Evolutionary conservation across 2,888 invertebrate genomes (phyloP), one percentile per base, ranked within the genome.

Genomic region (Pardosa pseudoannulata): DNA sequence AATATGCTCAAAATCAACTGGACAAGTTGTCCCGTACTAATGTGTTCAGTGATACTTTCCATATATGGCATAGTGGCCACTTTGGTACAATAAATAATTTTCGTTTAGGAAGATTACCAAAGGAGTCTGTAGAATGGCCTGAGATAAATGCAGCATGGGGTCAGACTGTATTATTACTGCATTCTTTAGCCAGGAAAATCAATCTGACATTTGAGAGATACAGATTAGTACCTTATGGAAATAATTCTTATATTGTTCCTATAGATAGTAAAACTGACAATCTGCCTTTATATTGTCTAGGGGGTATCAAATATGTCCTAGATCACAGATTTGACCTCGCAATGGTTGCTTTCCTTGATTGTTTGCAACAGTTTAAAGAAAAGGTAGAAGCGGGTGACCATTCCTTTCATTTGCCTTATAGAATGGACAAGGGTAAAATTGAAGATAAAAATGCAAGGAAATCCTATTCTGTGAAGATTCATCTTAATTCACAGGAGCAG

Each of bases 91-190:
- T 99, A 89, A 99, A 99, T 91, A 98, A 97, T 90, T 98, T 99
- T 91, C 94, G 98, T 87, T 93, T 99, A 31, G 99, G 99, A 0
- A 93, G 99, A 64, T 92, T 99, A 88, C 98, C 98, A 0, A 96
- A 96, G 46, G 96, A 95, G 0, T 96, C 97, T 0, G 93, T 99
- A 0, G 98, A 98, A 90, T 99, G 99, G 99, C 95, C 96, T 0
- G 99, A 99, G 93, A 99, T 99, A 79, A 99, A 99, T 91, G 98
- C 99, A 0, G 99, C 98, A 0, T 98, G 98, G 98, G 99, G 99
- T 7, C 99, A 99, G 92, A 97, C 98, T 0, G 97, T 97, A 0
- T 92, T 99, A 7, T 93, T 99, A 1, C 93, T 99, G 0, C 95
- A 96, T 70, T 96, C 98, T 0, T 92, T 99, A 29, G 97, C 98